Base-by-base conservation (phyloP, 2,113 vertebrate species). In the Lanius collurio region DNA sequence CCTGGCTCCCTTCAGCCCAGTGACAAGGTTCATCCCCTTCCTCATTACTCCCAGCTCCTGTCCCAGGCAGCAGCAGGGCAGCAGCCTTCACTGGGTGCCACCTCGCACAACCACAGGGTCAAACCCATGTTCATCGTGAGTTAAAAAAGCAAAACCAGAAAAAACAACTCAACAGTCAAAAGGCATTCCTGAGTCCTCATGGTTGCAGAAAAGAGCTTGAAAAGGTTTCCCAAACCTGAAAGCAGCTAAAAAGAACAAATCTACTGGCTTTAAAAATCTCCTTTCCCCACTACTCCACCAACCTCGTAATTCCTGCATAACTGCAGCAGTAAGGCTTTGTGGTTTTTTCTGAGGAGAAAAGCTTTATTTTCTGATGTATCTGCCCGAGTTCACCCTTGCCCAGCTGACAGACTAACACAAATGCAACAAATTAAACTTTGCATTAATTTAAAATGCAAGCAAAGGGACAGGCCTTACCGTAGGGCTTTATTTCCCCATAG, bases 311-410 rank as follows among this genome's bases (percentile, higher is more conserved):
- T 89, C 57, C 70, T n/a, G 9, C 0, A 0, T n/a, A 83, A 81
- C 2, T 0, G 46, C 46, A 83, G 82, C 39, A 50, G 22, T 22
- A 81, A 70, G 33, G 18, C 37, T 74, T 46, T 67, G n/a, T 1
- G 1, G 1, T 24, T 89, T 87, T 75, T 85, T 21, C 56, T 59
- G 18, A 52, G 30, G 31, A 59, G 63, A 27, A 89, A 55, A 89
- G 46, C 28, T 88, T 67, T 56, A 81, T 68, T 90, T 95, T 73
- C 67, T 93, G 68, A 79, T 0, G 0, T 53, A 33, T 22, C n/a
- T 46, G n/a, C 18, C 33, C 1, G 0, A 21, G 41, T 7, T 89
- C 84, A 46, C 63, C 59, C 80, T 60, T 0, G 0, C 23, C 62
- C 65, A 39, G 24, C 46, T 52, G 35, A 83, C 4, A 4, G 85